Evolutionary conservation across 2,797 vertebrate genomes (phyloP).

Genomic region (Streptopelia turtur): DNA sequence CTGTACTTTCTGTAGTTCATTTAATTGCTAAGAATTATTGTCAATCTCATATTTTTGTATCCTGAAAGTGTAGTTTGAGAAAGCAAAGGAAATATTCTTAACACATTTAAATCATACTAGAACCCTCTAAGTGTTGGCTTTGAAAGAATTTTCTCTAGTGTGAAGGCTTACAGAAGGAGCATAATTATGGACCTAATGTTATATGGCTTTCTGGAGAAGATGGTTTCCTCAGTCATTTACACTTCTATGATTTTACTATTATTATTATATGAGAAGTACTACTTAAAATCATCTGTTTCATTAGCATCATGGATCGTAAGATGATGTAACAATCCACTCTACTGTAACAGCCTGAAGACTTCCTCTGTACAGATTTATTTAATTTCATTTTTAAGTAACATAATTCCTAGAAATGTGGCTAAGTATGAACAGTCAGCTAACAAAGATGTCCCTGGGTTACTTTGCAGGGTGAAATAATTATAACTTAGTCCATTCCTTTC

Average conservation of each 20-base stretch:
- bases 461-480: not conserved
- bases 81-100: not conserved
- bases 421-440: not conserved
- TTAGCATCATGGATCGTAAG: not conserved
- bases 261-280: not conserved
- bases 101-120: not conserved
- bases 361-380: not conserved
- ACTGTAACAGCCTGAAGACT: not conserved
- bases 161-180: not conserved
- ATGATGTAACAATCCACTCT: not conserved
- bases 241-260: not conserved
- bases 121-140: not conserved
- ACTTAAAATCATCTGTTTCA: conserved; percentile 16
- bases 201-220: not conserved
- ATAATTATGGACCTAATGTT: not conserved
- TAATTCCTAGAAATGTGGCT: not conserved
- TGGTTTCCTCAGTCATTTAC: not conserved
- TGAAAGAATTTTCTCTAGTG: not conserved
- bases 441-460: not conserved
- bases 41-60: not conserved
- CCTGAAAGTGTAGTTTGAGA: not conserved
- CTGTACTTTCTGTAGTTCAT: not conserved
- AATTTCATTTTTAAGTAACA: not conserved
- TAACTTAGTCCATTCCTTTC: not conserved
- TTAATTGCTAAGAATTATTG: not conserved